Percentiles rank a stretch among this genome's conserved stretches.
These are phyloP conservation scores for Hemaris fuciformis DNA, from an alignment of 2,888 invertebrate species.

Conservation along the genomic window DNA sequence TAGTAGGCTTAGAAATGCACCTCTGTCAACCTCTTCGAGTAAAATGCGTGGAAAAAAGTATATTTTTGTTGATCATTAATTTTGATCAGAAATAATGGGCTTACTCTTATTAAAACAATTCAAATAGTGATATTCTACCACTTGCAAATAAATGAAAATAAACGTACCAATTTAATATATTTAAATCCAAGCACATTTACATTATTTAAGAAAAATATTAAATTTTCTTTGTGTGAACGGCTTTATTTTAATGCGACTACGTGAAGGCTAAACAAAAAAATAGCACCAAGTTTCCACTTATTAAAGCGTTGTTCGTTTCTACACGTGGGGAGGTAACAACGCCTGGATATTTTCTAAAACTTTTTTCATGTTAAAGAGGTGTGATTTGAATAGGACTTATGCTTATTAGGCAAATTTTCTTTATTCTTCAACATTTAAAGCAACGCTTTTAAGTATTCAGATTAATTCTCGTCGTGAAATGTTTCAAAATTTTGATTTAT, in stretches of 20 bases:
- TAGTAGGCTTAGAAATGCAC: too few relatives aligned
- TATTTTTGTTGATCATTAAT: too few relatives aligned
- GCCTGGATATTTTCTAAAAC: conserved; percentile 12
- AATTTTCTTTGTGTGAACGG: background rate
- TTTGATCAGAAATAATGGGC: too few relatives aligned
- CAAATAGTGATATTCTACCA: too few relatives aligned
- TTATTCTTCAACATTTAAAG: conserved; percentile 14
- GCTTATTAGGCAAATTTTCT: conserved; percentile 9
- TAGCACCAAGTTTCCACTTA: background rate
- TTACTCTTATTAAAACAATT: too few relatives aligned
- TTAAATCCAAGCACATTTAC: background rate
- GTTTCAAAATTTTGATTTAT: background rate
- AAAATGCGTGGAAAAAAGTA: too few relatives aligned
- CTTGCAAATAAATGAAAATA: too few relatives aligned
- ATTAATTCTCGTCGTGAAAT: background rate
- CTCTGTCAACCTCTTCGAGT: too few relatives aligned
- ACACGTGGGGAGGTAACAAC: conserved; percentile 5
- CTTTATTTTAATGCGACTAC: background rate
- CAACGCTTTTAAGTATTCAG: conserved; percentile 16
- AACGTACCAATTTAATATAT: background rate
- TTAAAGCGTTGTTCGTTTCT: conserved; percentile 9
- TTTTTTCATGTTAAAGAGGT: conserved; percentile 8
- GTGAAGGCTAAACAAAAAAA: conserved; percentile 4
- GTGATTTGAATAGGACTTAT: conserved; percentile 6
- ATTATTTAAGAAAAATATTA: background rate